A percentile compares a stretch with the other conserved stretches of the same genome.
These are phyloP conservation scores for Tapera naevia DNA, from an alignment of 2,797 vertebrate species.

Conservation along the genomic window DNA sequence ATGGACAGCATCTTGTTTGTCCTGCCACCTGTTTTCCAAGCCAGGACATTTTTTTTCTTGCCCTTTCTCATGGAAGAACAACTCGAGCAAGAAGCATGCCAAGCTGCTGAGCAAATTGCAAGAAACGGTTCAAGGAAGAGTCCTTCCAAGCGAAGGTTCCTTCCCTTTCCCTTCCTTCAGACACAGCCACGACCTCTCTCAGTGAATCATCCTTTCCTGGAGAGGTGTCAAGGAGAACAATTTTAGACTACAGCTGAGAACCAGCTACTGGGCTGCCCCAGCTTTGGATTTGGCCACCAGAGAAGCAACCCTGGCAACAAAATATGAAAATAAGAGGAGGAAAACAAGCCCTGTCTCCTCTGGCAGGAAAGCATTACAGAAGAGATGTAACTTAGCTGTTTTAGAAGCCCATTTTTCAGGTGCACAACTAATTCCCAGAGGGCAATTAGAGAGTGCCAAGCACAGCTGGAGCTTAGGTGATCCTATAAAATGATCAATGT, in stretches of 20 bases:
- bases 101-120: conserved; percentile 19
- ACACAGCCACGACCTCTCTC: not conserved
- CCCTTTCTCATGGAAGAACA: conserved; percentile 9
- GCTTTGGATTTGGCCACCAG: conserved; percentile 26
- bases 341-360: not conserved
- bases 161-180: conserved; percentile 9
- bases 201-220: conserved; percentile 48
- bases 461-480: conserved; percentile 39
- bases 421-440: conserved; percentile 13
- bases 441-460: not conserved
- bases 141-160: not conserved
- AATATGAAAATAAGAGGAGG: not conserved
- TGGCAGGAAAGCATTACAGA: not conserved
- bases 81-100: not conserved
- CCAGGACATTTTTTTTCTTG: conserved; percentile 21
- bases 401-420: conserved; percentile 32
- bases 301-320: conserved; percentile 35
- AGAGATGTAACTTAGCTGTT: not conserved
- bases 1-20: conserved; percentile 6
- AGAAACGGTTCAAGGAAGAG: not conserved
- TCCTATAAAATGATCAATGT: not conserved
- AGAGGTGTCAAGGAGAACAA: conserved; percentile 25
- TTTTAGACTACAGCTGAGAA: conserved; percentile 28
- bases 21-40: conserved; percentile 53
- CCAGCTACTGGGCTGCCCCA: conserved; percentile 44